phyloP scores from a whole-genome alignment of 1,140 invertebrate species.

The Gryllus bimaculatus region DNA sequence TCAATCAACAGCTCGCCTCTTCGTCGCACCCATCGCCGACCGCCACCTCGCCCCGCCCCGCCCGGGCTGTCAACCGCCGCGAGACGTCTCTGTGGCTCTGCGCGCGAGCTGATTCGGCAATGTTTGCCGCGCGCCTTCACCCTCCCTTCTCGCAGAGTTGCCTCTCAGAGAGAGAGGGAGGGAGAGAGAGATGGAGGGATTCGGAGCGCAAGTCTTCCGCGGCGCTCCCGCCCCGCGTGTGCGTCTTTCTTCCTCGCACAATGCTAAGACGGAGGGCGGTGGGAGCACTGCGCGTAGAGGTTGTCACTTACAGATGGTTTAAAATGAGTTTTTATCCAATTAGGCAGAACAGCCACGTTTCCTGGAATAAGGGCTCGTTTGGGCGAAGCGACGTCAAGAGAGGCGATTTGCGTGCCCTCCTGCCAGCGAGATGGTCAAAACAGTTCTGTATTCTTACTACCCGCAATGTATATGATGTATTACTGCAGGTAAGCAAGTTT shows the following conservation, averaged over 20 bases:
- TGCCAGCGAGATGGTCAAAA: background rate
- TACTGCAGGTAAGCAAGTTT: no score
- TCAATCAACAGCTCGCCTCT: background rate
- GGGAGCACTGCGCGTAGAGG: background rate
- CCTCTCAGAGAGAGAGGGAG: background rate
- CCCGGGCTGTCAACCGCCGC: background rate
- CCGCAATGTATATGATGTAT: no score
- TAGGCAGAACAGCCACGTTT: background rate
- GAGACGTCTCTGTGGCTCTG: background rate
- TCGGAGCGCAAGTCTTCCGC: background rate
- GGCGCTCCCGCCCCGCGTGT: no score
- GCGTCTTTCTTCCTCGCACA: background rate
- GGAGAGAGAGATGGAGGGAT: background rate
- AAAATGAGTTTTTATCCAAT: slow-evolving; percentile 5
- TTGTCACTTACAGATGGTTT: background rate
- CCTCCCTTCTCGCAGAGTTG: background rate
- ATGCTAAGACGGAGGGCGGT: background rate
- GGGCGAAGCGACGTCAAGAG: background rate
- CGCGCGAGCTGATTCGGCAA: background rate
- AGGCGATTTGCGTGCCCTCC: background rate
- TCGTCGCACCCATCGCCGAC: background rate
- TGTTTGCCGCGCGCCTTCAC: background rate
- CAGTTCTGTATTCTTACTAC: background rate
- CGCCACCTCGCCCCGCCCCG: background rate
- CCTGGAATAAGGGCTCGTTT: background rate